phyloP scores from a whole-genome alignment of 2,113 vertebrate species.

The Anthoscopus minutus region DNA sequence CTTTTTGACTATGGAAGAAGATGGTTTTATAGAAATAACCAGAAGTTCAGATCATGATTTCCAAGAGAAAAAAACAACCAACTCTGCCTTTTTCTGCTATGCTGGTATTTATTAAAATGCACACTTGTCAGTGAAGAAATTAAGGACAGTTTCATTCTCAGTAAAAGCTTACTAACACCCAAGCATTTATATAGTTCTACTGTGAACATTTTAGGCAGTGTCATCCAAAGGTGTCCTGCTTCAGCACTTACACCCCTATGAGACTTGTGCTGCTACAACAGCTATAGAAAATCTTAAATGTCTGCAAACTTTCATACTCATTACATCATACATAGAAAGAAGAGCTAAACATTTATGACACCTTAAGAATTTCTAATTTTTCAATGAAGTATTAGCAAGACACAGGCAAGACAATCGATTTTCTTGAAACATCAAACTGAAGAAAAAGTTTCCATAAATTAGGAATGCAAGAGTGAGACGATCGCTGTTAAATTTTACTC shows the following conservation, averaged over 20 bases:
- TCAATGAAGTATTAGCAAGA: not conserved
- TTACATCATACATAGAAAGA: not conserved
- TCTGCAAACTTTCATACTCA: not conserved
- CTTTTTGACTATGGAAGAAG: not conserved
- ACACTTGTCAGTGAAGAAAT: not conserved
- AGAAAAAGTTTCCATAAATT: not conserved
- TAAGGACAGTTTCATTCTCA: not conserved
- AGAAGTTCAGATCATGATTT: not conserved
- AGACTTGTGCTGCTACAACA: not conserved
- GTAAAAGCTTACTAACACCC: not conserved
- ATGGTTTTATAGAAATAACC: not conserved
- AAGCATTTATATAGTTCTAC: not conserved
- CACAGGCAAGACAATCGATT: not conserved
- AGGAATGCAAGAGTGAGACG: rapidly evolving
- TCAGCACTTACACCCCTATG: rapidly evolving
- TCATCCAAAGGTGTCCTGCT: not conserved
- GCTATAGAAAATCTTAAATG: not conserved
- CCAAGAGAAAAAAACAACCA: not conserved
- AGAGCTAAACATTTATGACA: not conserved
- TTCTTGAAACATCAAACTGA: not conserved
- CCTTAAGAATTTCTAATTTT: not conserved
- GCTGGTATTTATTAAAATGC: not conserved
- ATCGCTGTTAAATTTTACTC: not conserved
- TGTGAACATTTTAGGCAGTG: not conserved
- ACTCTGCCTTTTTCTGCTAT: not conserved